phyloP scores from a whole-genome alignment of 2,888 invertebrate genomes.

The Rutpela maculata region DNA sequence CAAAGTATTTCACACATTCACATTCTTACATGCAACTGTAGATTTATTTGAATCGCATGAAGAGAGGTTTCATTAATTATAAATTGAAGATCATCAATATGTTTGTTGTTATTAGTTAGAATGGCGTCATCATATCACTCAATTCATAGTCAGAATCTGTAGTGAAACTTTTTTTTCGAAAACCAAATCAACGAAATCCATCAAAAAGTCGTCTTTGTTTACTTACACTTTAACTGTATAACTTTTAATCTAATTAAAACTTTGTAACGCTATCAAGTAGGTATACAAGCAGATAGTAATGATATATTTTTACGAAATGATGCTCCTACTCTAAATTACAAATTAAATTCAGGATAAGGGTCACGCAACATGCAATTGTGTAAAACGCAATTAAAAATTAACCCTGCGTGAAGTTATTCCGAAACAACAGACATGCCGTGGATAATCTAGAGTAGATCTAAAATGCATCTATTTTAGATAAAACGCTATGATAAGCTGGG shows the following conservation, averaged over 20 bases:
- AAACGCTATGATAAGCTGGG: slow-evolving; percentile 64
- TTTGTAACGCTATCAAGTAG: not conserved
- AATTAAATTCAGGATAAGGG: slow-evolving; percentile 42
- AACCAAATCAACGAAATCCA: no score
- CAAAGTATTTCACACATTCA: no score
- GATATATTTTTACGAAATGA: slow-evolving; percentile 25
- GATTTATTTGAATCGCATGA: no score
- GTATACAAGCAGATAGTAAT: slow-evolving; percentile 9
- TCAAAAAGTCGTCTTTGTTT: no score
- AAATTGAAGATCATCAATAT: no score
- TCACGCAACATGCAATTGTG: slow-evolving; percentile 43
- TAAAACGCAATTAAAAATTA: slow-evolving; percentile 43
- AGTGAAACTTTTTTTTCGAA: no score
- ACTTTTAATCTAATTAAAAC: not conserved
- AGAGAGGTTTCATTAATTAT: no score
- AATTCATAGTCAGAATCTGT: no score
- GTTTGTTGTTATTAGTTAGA: no score
- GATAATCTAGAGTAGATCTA: slow-evolving; percentile 68
- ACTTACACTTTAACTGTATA: no score
- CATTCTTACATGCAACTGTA: no score
- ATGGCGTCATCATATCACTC: no score
- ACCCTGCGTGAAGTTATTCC: slow-evolving; percentile 43
- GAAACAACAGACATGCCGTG: slow-evolving; percentile 47
- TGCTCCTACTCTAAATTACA: slow-evolving; percentile 17
- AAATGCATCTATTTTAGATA: slow-evolving; percentile 72